Base-by-base conservation (phyloP, 2,888 invertebrate genomes). In the Chrysolina oricalcia region DNA sequence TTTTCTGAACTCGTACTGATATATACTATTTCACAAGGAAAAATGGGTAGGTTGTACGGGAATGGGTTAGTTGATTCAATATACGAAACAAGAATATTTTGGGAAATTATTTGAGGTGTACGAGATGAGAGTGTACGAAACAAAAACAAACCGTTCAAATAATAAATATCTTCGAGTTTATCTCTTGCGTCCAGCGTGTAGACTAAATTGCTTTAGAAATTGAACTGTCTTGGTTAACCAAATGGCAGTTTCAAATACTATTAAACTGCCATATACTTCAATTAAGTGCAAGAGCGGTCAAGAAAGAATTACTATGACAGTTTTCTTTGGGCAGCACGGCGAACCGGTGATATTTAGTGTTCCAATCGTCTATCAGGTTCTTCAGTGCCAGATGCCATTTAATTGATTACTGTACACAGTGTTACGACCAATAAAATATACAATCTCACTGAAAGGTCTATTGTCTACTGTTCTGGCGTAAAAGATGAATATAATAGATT, bases 291-390 rank as follows among this genome's bases (percentile, higher is more conserved):
- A 2, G 13, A 70, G 40, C 70, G 74, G 76, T 74, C 79, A 79
- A 77, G 77, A 74, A 79, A 79, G 79, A 79, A 79, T 76, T 77
- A 79, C 74, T 70, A 71, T 56, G 68, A 48, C 63, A 68, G 41
- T 70, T 70, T 73, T 70, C 71, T 59, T 64, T 77, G 64, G 62
- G 56, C 13, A 62, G 50, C 10, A 19, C 53, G 65, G 59, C 66
- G 65, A 68, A 65, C 41, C 70, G 65, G 68, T 69, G 69, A 53
- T 72, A 78, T 78, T 78, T 73, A 71, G 46, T 65, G 27, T n/a
- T 43, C 67, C 63, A 19, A 71, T 66, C 69, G 43, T 35, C 56
- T 56, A 53, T 35, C 65, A 17, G 43, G 35, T 43, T 70, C 62
- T 50, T 23, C 13, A 19, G 48, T 35, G 69, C 73, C 73, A 73